Evolutionary conservation across 2,888 invertebrate genomes (phyloP), one percentile per base, ranked within the genome.

Genomic region (Sphaerophoria taeniata): DNA sequence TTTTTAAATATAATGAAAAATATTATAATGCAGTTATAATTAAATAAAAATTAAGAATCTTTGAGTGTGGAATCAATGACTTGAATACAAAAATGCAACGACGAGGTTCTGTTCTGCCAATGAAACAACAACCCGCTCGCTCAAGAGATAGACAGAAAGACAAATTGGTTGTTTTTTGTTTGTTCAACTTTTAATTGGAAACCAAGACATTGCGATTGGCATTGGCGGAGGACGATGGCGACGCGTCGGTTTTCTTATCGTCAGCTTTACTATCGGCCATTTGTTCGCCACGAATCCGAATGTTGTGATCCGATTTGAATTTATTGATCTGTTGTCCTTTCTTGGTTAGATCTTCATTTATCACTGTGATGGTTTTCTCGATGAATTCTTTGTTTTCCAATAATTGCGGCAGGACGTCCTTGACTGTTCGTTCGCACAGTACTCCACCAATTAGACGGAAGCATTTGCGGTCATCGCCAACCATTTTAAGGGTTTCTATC

Each of bases 371-470:
- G n/a, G 97, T 94, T 91, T 95, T 95, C 33, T 94, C 94, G 87
- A 98, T 93, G 93, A 96, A 94, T 89, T 97, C 96, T 90, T 94
- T 95, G 92, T 98, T 98, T 87, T 94, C 94, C 87, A 94, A 92
- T 83, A 99, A 93, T 88, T 96, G 96, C 12, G 98, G 98, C 88
- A 98, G 92, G 65, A 99, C 96, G 88, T 97, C 98, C 90, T 95
- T 96, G 0, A 98, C 99, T 11, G 96, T 98, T 88, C 97, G 94
- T 93, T 99, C 98, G 87, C 98, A 97, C 72, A 99, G 93, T 76
- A 99, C 96, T 34, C 98, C 98, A 71, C 98, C 98, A 87, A 99
- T 95, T 94, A 98, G 95, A 89, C 98, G 95, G 92, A 96, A 99
- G 92, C 99, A 99, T 92, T 96, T 97, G 88, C 98, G 95, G 70